Percentiles rank a stretch among this genome's conserved stretches.
Evolutionary conservation across 2,797 vertebrate genomes (phyloP).

Genomic region (Hemibagrus guttatus): DNA sequence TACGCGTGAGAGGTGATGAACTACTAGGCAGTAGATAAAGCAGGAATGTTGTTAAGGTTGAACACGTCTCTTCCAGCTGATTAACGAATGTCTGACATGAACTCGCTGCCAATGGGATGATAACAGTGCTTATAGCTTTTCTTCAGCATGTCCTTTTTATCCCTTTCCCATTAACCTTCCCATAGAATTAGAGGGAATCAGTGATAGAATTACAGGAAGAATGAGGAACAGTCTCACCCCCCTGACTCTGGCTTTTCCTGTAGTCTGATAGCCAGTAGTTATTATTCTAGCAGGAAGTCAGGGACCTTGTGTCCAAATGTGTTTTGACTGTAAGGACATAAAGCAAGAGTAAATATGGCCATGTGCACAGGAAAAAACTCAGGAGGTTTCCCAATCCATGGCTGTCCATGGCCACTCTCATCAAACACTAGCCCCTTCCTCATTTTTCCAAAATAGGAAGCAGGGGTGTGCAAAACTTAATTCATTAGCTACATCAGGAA

Average conservation of each 20-base stretch:
- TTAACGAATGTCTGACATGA: neutral
- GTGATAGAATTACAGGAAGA: neutral
- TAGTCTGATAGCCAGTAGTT: neutral
- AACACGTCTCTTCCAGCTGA: neutral
- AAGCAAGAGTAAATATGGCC: neutral
- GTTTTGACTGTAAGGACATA: slow-evolving; percentile 43
- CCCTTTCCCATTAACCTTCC: neutral
- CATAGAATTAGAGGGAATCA: neutral
- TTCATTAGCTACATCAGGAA: neutral
- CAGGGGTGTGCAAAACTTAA: neutral
- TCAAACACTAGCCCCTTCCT: neutral
- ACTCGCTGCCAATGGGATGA: slow-evolving; percentile 3
- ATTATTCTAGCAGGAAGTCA: slow-evolving; percentile 6
- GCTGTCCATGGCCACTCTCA: neutral
- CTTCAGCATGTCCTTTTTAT: neutral
- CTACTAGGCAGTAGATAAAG: slow-evolving; percentile 19
- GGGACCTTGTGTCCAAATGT: slow-evolving; percentile 9
- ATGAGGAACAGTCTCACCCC: neutral
- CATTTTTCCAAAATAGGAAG: neutral
- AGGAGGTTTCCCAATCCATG: neutral
- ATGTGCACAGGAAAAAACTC: neutral
- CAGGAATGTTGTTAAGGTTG: neutral
- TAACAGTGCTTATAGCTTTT: neutral
- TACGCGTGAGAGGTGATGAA: slow-evolving; percentile 23
- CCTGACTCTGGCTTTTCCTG: neutral